phyloP scores from a whole-genome alignment of 2,113 vertebrate genomes.

The Meleagris gallopavo region DNA sequence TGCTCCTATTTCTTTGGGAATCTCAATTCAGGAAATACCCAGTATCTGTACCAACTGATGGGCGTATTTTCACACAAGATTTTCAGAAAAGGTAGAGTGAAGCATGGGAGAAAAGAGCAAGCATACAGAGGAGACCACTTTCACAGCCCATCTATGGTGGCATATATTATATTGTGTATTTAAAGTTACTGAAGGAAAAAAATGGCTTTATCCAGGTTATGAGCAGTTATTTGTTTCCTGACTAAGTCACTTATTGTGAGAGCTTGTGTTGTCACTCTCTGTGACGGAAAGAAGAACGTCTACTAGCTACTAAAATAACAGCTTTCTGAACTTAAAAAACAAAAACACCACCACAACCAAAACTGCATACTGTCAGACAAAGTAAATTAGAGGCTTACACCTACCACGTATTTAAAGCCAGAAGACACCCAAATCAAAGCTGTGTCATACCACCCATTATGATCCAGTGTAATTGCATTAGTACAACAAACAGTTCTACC shows the following conservation, averaged over 20 bases:
- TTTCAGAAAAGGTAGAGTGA: background rate
- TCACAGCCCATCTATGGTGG: background rate
- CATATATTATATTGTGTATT: background rate
- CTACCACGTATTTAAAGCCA: background rate
- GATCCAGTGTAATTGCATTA: background rate
- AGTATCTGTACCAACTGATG: background rate
- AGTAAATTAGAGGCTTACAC: background rate
- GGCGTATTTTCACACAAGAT: background rate
- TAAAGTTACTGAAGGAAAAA: background rate
- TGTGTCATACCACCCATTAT: background rate
- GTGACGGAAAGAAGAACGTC: background rate
- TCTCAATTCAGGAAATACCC: background rate
- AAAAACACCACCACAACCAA: background rate
- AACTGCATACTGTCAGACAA: background rate
- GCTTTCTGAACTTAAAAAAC: background rate
- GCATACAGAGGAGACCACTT: background rate
- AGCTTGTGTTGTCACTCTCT: background rate
- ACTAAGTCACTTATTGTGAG: background rate
- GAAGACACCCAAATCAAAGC: background rate
- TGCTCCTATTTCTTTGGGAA: background rate
- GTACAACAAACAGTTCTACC: background rate
- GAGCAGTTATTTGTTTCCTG: background rate
- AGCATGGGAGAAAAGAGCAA: background rate
- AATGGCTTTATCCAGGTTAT: background rate
- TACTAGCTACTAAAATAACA: background rate